phyloP scores from a whole-genome alignment of 2,797 vertebrate genomes.

The Australoheros facetus region DNA sequence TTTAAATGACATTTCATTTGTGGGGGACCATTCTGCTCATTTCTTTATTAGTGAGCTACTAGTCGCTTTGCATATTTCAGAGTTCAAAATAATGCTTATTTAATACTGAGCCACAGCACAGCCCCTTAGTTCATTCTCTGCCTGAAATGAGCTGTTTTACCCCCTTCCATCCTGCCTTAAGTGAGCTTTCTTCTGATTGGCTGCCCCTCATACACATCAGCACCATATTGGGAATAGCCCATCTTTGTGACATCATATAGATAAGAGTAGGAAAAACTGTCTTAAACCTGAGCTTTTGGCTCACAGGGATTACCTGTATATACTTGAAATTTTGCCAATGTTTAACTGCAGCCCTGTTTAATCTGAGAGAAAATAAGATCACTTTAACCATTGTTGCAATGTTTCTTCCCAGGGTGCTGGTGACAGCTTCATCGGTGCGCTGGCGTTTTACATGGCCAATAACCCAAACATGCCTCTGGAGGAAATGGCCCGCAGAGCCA shows the following conservation, averaged over 20 bases:
- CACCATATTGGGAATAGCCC: no score
- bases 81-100: background rate
- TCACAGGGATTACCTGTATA: background rate
- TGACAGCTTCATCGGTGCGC: constrained; percentile 94
- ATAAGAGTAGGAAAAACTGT: background rate
- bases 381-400: background rate
- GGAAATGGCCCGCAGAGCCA: constrained; percentile 90
- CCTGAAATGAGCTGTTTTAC: rapidly evolving
- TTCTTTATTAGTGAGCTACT: background rate
- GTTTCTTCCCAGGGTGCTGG: constrained; percentile 89
- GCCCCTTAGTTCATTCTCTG: background rate
- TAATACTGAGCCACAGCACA: background rate
- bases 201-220: background rate
- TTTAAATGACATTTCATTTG: background rate
- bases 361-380: background rate
- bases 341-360: background rate
- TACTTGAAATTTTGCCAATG: rapidly evolving
- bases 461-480: constrained; percentile 86
- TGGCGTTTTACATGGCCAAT: constrained; percentile 92
- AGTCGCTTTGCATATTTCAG: background rate
- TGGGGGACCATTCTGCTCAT: no score
- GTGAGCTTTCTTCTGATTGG: background rate
- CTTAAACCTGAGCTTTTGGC: background rate
- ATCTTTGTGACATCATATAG: background rate
- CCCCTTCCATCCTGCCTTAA: background rate